Evolutionary conservation across 2,113 vertebrate species (phyloP).

Genomic region (Herpetotheres cachinnans): DNA sequence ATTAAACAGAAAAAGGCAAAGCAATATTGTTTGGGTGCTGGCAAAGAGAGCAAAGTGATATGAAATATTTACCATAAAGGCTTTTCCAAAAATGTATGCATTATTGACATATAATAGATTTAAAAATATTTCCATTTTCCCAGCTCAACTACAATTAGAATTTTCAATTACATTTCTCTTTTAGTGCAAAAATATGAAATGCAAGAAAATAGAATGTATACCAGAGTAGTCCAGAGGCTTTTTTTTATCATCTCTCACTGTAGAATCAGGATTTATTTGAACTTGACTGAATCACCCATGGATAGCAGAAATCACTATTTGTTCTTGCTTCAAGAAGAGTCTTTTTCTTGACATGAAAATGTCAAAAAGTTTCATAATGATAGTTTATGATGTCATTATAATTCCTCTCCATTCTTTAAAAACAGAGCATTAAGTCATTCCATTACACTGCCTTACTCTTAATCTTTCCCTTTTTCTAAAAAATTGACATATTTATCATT

Average conservation of each 20-base stretch:
- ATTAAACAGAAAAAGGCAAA: slow-evolving; percentile 27
- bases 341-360: slow-evolving; percentile 63
- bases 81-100: not conserved
- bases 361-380: slow-evolving; percentile 53
- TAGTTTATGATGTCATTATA: slow-evolving; percentile 53
- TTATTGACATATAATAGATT: not conserved
- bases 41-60: not conserved
- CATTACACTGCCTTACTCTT: slow-evolving; percentile 33
- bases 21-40: not conserved
- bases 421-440: slow-evolving; percentile 57
- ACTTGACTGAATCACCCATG: slow-evolving; percentile 31
- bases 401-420: slow-evolving; percentile 50
- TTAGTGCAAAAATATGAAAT: not conserved
- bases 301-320: slow-evolving; percentile 49
- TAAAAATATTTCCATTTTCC: not conserved
- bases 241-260: not conserved
- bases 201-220: not conserved
- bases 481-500: slow-evolving; percentile 59
- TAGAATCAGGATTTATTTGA: slow-evolving; percentile 61
- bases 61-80: slow-evolving; percentile 10
- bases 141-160: not conserved
- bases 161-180: slow-evolving; percentile 15
- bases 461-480: slow-evolving; percentile 50
- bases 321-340: slow-evolving; percentile 28
- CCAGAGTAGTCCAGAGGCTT: not conserved